Evolutionary conservation across 2,113 vertebrate genomes (phyloP).

Genomic region (Pangasianodon gigas): DNA sequence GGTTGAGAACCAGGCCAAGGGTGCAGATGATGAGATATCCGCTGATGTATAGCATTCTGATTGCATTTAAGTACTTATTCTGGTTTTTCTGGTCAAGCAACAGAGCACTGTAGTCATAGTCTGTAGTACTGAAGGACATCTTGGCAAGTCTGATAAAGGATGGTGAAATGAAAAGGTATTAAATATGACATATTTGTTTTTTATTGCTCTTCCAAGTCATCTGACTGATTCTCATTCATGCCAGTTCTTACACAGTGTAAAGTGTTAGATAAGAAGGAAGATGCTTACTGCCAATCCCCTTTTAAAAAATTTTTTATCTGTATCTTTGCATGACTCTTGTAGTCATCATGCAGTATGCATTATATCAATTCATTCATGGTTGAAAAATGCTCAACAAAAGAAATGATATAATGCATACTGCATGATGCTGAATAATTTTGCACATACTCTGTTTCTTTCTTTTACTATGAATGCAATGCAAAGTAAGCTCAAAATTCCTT

Average conservation of each 20-base stretch:
- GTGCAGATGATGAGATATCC: conserved; percentile 15
- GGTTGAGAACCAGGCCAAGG: conserved; percentile 36
- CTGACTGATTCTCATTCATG: not conserved
- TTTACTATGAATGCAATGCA: too few species aligned
- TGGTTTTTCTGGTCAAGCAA: too few species aligned
- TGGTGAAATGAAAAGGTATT: not conserved
- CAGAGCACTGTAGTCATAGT: not conserved
- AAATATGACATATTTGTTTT: not conserved
- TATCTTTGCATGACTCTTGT: not conserved
- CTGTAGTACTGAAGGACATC: not conserved
- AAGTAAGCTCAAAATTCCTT: not conserved
- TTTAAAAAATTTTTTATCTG: not conserved
- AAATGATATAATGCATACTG: too few species aligned
- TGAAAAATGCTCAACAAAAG: not conserved
- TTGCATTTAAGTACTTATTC: not conserved
- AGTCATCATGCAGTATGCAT: not conserved
- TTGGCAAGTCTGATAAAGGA: not conserved
- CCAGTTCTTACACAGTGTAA: not conserved
- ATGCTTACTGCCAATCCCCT: not conserved
- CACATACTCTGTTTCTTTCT: not conserved
- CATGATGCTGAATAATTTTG: not conserved
- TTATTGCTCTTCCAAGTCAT: not conserved
- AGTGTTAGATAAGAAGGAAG: not conserved
- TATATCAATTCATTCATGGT: not conserved
- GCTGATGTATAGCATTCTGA: conserved; percentile 17